Conservation (phyloP, 2,888 invertebrate genomes). For the Melinopterus prodromus region DNA sequence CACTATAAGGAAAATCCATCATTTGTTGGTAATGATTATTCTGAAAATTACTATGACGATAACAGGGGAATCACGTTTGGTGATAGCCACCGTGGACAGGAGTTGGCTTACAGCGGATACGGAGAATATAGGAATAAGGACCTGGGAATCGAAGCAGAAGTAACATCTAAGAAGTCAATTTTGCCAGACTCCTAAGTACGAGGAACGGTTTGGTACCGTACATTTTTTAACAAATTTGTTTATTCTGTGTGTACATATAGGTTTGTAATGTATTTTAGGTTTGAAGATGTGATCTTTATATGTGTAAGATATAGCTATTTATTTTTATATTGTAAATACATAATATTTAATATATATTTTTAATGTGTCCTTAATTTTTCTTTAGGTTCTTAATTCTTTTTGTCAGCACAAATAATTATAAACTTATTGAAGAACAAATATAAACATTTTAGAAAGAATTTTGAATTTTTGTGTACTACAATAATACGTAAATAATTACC, state of each 20-base stretch:
- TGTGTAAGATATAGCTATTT: constrained; percentile 27
- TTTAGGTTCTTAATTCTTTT: constrained; percentile 7
- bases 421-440: too few species aligned
- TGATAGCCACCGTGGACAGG: constrained; percentile 69
- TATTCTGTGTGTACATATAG: neutral
- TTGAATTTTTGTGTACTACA: too few species aligned
- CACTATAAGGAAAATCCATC: constrained; percentile 62
- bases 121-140: constrained; percentile 68
- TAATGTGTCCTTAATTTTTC: neutral
- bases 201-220: neutral
- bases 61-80: constrained; percentile 71
- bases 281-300: neutral
- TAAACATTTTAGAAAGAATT: too few species aligned
- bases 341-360: neutral
- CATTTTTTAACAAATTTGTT: neutral
- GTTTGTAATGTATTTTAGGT: neutral
- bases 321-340: constrained; percentile 30
- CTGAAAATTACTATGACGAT: constrained; percentile 47
- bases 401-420: neutral
- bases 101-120: constrained; percentile 80
- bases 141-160: constrained; percentile 59
- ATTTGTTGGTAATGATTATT: constrained; percentile 56
- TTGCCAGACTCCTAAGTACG: constrained; percentile 58
- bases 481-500: too few species aligned
- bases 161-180: constrained; percentile 57